phyloP scores from a whole-genome alignment of 2,797 vertebrate genomes.

The Enteromius fasciolatus region DNA sequence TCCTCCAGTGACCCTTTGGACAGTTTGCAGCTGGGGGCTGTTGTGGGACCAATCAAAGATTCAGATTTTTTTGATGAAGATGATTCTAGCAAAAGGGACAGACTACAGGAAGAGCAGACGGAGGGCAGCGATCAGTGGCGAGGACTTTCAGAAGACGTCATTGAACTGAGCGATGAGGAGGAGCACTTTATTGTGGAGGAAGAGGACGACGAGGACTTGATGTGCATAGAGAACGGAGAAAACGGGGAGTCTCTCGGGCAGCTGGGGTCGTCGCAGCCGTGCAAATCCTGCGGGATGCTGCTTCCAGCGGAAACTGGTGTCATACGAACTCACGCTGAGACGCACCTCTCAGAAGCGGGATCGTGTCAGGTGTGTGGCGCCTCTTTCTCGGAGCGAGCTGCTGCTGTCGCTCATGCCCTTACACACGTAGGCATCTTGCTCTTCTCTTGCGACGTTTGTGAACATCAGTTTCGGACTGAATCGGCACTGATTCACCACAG shows the following conservation, averaged over 20 bases:
- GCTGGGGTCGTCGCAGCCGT: constrained; percentile 76
- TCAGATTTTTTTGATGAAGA: constrained; percentile 74
- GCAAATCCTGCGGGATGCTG: constrained; percentile 85
- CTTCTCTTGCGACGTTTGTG: constrained; percentile 94
- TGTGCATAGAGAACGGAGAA: constrained; percentile 88
- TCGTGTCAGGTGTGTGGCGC: constrained; percentile 89
- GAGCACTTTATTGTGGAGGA: constrained; percentile 90
- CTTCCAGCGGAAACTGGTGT: constrained; percentile 85
- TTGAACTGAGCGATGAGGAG: constrained; percentile 82
- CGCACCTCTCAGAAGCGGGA: constrained; percentile 87
- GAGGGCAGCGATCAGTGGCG: constrained; percentile 73
- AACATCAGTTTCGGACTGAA: constrained; percentile 89
- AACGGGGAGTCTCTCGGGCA: constrained; percentile 65
- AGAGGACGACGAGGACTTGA: constrained; percentile 80
- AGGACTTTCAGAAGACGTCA: constrained; percentile 74
- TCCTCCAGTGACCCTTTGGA: constrained; percentile 75
- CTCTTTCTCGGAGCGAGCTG: constrained; percentile 83
- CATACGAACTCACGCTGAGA: constrained; percentile 86
- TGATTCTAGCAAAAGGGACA: constrained; percentile 51
- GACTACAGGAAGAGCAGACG: constrained; percentile 54
- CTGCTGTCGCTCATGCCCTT: constrained; percentile 83
- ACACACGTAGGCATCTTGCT: constrained; percentile 92
- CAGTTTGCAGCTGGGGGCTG: constrained; percentile 60
- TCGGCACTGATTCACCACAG: constrained; percentile 90
- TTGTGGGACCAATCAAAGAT: constrained; percentile 72